Conservation (phyloP, 1,140 invertebrate genomes). For the Trachymyrmex septentrionalis region DNA sequence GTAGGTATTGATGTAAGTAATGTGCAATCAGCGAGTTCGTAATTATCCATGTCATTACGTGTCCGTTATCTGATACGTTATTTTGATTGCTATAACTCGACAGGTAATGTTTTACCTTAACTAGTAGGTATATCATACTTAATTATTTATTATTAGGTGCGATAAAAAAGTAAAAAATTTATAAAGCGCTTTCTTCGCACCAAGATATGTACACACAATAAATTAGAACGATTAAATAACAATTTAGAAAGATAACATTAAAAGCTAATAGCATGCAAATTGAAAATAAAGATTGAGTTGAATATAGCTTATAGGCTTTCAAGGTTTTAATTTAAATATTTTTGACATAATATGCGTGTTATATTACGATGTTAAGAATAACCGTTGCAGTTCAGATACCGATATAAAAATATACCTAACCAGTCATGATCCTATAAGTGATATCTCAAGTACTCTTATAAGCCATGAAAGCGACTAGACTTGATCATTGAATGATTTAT, state of each 20-base stretch:
- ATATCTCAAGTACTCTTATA: constrained; percentile 53
- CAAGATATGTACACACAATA: neutral
- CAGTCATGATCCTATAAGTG: neutral
- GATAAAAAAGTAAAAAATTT: neutral
- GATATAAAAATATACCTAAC: constrained; percentile 38
- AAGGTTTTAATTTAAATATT: neutral
- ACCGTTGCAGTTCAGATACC: constrained; percentile 27
- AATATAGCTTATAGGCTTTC: neutral
- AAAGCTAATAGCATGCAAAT: neutral
- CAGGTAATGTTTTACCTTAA: constrained; percentile 51
- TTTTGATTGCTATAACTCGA: constrained; percentile 34
- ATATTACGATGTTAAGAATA: neutral
- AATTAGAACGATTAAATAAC: neutral
- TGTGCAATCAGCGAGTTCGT: constrained; percentile 59
- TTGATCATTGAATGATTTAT: constrained; percentile 69
- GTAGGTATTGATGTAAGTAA: constrained; percentile 34
- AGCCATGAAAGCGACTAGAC: constrained; percentile 6
- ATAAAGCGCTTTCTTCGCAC: neutral
- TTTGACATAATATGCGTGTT: neutral
- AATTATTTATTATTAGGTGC: neutral
- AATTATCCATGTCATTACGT: constrained; percentile 49
- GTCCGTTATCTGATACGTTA: constrained; percentile 5
- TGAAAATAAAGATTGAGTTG: neutral
- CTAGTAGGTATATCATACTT: constrained; percentile 37
- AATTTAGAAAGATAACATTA: constrained; percentile 1